Conservation (phyloP, 2,888 invertebrate species). For the Yponomeuta sedellus region DNA sequence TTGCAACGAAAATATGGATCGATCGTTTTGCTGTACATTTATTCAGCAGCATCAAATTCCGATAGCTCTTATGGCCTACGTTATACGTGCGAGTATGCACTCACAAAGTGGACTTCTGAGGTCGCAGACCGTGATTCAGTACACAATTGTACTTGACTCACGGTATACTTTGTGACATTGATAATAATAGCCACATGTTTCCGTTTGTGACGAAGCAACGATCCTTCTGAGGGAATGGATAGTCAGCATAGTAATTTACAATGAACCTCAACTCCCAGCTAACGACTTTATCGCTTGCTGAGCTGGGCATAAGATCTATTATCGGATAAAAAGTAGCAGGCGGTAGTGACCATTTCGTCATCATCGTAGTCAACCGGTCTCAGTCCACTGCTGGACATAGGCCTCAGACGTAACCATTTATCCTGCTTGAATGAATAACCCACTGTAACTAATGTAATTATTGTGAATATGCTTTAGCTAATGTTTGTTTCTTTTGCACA, state of each 20-base stretch:
- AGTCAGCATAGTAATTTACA: not conserved
- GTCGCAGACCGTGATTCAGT: too few relatives aligned
- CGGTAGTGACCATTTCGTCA: not conserved
- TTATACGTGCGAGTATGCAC: not conserved
- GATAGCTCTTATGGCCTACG: too few relatives aligned
- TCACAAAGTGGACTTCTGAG: not conserved
- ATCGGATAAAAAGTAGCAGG: not conserved
- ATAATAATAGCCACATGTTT: not conserved
- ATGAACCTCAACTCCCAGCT: too few relatives aligned
- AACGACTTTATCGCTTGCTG: too few relatives aligned
- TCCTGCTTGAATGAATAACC: not conserved
- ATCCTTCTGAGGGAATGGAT: not conserved
- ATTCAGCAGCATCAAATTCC: too few relatives aligned
- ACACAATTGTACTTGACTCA: not conserved
- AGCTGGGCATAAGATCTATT: too few relatives aligned
- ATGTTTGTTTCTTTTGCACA: conserved; percentile 43
- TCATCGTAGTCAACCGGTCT: too few relatives aligned
- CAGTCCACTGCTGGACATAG: too few relatives aligned
- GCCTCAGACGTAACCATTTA: not conserved
- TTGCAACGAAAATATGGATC: too few relatives aligned
- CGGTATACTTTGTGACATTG: not conserved
- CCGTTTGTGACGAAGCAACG: not conserved
- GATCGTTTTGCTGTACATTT: too few relatives aligned
- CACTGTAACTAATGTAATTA: not conserved
- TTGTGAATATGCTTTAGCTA: conserved; percentile 31